These are phyloP conservation scores for Drosophila pseudotalamancana DNA, from an alignment of 2,888 invertebrate species.

Conservation along the genomic window DNA sequence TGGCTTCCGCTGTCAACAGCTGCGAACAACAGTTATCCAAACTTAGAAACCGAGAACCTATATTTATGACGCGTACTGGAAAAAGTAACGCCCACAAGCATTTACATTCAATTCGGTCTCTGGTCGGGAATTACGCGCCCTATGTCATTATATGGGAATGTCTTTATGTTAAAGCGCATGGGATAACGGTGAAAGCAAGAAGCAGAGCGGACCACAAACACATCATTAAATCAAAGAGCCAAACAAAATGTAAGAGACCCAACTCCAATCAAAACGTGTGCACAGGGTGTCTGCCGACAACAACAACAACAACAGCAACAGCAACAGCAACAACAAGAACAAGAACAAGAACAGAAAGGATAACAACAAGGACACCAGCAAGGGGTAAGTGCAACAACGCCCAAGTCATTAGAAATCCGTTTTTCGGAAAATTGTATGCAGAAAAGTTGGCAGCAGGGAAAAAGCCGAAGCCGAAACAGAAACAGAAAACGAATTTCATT, in stretches of 20 bases:
- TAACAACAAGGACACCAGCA: not conserved
- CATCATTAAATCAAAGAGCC: constrained; percentile 70
- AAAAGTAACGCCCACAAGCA: constrained; percentile 13
- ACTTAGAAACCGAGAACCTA: constrained; percentile 7
- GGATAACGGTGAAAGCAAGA: constrained; percentile 18
- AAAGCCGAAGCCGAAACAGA: constrained; percentile 30
- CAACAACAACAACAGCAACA: constrained; percentile 14
- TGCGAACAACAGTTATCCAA: constrained; percentile 13
- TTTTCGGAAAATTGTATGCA: constrained; percentile 67
- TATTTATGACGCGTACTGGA: constrained; percentile 25
- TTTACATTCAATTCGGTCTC: not conserved
- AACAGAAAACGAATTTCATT: constrained; percentile 72
- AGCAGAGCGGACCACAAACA: constrained; percentile 22
- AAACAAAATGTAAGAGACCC: constrained; percentile 55
- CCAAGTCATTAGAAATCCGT: constrained; percentile 78
- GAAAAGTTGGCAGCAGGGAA: constrained; percentile 47
- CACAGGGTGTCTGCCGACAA: constrained; percentile 25
- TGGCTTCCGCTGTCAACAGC: constrained; percentile 15
- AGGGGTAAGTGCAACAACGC: constrained; percentile 56
- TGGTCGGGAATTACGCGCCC: constrained; percentile 2
- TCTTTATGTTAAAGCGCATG: constrained; percentile 3
- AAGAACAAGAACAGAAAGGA: not conserved
- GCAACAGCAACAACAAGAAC: constrained; percentile 2
- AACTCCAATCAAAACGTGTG: constrained; percentile 7
- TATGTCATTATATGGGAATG: constrained; percentile 60